These are phyloP conservation scores for Leucophora obtusa DNA, from an alignment of 2,888 invertebrate genomes.

Conservation along the genomic window DNA sequence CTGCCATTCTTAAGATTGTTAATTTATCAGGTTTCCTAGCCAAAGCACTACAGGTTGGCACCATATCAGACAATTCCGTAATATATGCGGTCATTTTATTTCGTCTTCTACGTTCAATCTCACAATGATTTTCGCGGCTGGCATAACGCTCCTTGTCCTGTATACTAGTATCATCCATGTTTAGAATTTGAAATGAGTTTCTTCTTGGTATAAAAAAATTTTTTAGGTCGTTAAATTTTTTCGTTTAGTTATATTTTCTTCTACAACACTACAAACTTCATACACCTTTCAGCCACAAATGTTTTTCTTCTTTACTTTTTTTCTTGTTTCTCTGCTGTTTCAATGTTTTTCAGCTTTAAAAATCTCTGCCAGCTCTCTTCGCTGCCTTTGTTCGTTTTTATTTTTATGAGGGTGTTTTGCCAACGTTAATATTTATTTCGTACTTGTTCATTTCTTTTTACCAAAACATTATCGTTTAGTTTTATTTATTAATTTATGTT, in stretches of 20 bases:
- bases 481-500: not conserved
- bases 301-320: constrained; percentile 22
- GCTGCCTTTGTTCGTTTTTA: constrained; percentile 7
- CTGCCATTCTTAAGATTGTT: constrained; percentile 99
- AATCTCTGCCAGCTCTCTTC: constrained; percentile 19
- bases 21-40: constrained; percentile 99
- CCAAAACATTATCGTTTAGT: not conserved
- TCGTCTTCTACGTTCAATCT: constrained; percentile 97
- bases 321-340: not conserved
- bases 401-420: constrained; percentile 57
- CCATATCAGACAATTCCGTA: constrained; percentile 99
- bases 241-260: constrained; percentile 13
- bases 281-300: constrained; percentile 17
- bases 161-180: constrained; percentile 94
- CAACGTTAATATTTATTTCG: constrained; percentile 42
- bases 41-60: constrained; percentile 98
- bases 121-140: constrained; percentile 98
- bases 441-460: no score
- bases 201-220: constrained; percentile 15
- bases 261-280: constrained; percentile 22
- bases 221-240: constrained; percentile 43
- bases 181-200: constrained; percentile 57
- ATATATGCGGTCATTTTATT: constrained; percentile 99
- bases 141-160: constrained; percentile 99
- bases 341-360: constrained; percentile 14